Evolutionary conservation across 2,113 vertebrate species (phyloP).

Genomic region (Reinhardtius hippoglossoides): DNA sequence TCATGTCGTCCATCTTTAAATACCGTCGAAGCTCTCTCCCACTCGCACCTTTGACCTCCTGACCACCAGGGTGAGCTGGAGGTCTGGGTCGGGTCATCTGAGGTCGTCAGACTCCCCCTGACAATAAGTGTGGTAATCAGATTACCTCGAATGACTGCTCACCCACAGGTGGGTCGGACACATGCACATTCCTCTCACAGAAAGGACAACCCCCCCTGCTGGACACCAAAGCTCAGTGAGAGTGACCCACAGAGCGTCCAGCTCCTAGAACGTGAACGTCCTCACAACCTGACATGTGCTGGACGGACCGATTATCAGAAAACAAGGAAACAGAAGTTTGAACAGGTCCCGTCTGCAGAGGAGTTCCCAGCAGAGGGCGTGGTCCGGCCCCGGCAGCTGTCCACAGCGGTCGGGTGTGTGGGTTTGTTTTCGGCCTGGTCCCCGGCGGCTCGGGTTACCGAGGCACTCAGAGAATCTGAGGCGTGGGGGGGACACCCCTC

Average conservation of each 20-base stretch:
- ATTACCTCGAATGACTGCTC: background rate
- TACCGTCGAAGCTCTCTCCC: background rate
- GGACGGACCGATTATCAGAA: background rate
- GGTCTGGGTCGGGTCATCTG: background rate
- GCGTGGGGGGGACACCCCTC: slow-evolving; percentile 37
- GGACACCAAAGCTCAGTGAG: background rate
- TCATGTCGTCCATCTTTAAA: background rate
- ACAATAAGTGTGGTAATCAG: background rate
- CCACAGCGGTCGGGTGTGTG: background rate
- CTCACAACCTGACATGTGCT: no score
- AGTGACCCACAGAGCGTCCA: background rate
- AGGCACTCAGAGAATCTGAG: slow-evolving; percentile 69
- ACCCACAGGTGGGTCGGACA: background rate
- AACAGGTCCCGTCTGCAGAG: background rate
- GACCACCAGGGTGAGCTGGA: background rate
- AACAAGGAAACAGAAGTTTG: background rate
- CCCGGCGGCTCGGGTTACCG: slow-evolving; percentile 52
- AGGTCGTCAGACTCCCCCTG: background rate
- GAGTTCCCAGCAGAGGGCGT: background rate
- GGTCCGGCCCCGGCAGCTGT: background rate
- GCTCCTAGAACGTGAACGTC: no score
- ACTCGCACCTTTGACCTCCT: slow-evolving; percentile 2
- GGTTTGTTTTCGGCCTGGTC: background rate
- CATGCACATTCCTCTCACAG: slow-evolving; percentile 16
- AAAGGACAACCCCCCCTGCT: background rate